Conservation (phyloP, 2,113 vertebrate species). For the Coptodon bakossiorum region DNA sequence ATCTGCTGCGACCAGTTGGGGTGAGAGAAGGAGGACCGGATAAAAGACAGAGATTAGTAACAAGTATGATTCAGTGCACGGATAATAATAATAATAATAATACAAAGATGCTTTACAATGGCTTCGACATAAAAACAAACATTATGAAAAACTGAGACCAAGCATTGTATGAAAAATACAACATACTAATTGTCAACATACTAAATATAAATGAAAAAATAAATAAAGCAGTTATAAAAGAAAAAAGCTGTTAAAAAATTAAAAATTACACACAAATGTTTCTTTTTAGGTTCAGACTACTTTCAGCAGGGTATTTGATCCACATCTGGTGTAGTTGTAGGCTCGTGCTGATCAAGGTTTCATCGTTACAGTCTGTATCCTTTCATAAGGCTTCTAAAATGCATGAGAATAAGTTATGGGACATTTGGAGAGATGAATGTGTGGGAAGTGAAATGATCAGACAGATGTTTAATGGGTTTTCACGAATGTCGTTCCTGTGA, state of each 20-base stretch:
- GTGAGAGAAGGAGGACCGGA: not conserved
- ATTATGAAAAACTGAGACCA: not conserved
- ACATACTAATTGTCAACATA: not conserved
- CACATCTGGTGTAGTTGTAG: not conserved
- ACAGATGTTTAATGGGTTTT: not conserved
- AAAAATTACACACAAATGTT: not conserved
- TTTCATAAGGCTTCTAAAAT: not conserved
- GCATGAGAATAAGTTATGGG: not conserved
- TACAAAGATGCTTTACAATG: not conserved
- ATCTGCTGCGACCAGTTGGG: not conserved
- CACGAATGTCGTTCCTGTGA: not conserved
- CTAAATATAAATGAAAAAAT: not conserved
- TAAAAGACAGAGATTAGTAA: not conserved
- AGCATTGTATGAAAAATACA: not conserved
- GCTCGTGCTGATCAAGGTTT: not conserved
- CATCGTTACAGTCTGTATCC: not conserved
- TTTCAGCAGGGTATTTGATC: not conserved
- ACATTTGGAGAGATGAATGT: not conserved
- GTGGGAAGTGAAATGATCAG: not conserved
- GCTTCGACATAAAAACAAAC: not conserved
- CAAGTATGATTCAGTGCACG: not conserved
- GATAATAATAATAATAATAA: not conserved
- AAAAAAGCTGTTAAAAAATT: not conserved
- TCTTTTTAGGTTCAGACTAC: not conserved
- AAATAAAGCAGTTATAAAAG: not conserved